These are phyloP conservation scores for Porites rus DNA, from an alignment of 92 coral and sea anemone genomes.

Conservation along the genomic window DNA sequence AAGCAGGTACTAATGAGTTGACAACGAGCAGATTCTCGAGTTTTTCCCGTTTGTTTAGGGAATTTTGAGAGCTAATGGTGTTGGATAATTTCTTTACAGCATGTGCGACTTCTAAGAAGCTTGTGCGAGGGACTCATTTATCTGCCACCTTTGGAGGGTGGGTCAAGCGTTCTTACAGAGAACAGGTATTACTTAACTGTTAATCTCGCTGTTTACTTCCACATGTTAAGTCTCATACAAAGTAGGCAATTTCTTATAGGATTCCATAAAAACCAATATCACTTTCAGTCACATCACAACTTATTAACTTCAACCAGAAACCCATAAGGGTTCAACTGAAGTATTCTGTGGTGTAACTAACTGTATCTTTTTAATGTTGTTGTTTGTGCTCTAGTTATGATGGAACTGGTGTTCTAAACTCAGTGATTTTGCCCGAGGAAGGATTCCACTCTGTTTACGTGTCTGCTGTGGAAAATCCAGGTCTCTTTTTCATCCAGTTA, in stretches of 20 bases:
- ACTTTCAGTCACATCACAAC: too few species aligned
- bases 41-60: background rate
- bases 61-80: background rate
- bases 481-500: conserved; percentile 82
- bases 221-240: too few species aligned
- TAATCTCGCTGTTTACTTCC: too few species aligned
- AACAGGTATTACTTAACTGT: conserved; percentile 7
- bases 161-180: conserved; percentile 4
- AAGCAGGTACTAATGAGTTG: conserved; percentile 63
- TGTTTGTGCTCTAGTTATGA: conserved; percentile 47
- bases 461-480: conserved; percentile 88
- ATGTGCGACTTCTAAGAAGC: conserved; percentile 72
- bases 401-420: conserved; percentile 63
- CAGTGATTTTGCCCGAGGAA: conserved; percentile 76
- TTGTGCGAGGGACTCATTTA: conserved; percentile 77
- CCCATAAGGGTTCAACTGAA: too few species aligned
- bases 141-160: conserved; percentile 27
- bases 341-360: background rate
- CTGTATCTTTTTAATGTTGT: background rate
- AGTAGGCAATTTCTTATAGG: too few species aligned
- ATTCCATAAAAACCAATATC: too few species aligned
- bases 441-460: conserved; percentile 82
- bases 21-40: background rate
- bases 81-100: conserved; percentile 44
- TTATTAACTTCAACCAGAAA: too few species aligned